A percentile compares a stretch with the other conserved stretches of the same genome.
Conservation (phyloP, 2,888 invertebrate genomes). For the Catocala sponsa region DNA sequence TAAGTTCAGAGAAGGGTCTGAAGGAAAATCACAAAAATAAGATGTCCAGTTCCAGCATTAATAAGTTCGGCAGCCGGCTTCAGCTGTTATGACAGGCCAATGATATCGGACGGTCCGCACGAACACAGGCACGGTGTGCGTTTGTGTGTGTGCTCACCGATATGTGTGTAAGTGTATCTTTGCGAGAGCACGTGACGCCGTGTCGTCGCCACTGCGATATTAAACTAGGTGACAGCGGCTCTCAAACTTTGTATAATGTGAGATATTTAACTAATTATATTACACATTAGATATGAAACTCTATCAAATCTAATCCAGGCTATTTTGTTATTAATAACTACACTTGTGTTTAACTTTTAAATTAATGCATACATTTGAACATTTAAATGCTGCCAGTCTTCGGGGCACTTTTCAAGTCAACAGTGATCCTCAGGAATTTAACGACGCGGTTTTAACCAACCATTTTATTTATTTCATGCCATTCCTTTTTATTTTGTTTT, state of each 20-base stretch:
- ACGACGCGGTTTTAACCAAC: too few relatives aligned
- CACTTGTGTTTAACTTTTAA: too few relatives aligned
- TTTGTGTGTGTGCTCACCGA: conserved; percentile 39
- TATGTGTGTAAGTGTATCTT: conserved; percentile 73
- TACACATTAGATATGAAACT: too few relatives aligned
- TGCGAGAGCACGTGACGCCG: conserved; percentile 80
- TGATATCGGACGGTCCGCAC: conserved; percentile 58
- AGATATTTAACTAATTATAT: too few relatives aligned
- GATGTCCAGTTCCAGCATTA: conserved; percentile 20
- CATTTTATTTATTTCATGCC: too few relatives aligned
- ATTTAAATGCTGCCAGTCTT: too few relatives aligned
- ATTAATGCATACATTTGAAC: too few relatives aligned
- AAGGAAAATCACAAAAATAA: neutral
- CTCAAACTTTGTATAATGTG: conserved; percentile 53
- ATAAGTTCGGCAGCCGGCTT: conserved; percentile 28
- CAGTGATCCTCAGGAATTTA: too few relatives aligned
- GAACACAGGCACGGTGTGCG: conserved; percentile 41
- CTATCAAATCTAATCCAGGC: too few relatives aligned
- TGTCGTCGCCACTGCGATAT: conserved; percentile 79
- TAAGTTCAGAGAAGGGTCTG: neutral
- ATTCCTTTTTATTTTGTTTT: too few relatives aligned
- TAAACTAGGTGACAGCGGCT: conserved; percentile 70
- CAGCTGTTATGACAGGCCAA: conserved; percentile 42
- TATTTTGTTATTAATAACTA: too few relatives aligned
- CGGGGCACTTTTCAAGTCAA: too few relatives aligned